Base-by-base conservation (phyloP, 2,113 vertebrate species). In the Nyctibius bracteatus region DNA sequence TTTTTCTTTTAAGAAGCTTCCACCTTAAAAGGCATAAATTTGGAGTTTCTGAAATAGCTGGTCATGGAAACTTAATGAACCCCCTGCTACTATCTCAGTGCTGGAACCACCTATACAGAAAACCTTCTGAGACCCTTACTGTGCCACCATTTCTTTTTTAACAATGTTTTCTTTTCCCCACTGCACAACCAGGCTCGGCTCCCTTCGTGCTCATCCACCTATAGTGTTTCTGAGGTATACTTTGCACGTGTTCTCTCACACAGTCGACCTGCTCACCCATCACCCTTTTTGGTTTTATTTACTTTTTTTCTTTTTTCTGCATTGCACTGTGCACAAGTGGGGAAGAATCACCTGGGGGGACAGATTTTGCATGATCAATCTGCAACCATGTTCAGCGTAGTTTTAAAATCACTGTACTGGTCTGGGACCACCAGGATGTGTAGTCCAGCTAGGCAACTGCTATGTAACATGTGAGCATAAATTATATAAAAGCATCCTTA, bases 221-320 rank as follows among this genome's bases (percentile, higher is more conserved):
- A 99, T 99, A 99, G 99, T 99, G 99, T 99, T 99, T 99, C 99
- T 98, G 99, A 99, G 99, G 99, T 99, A 99, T 98, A 99, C 97
- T 98, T 99, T 99, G 99, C 99, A 99, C 98, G 99, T 98, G 97
- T 99, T 98, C 98, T 98, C 92, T 97, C 98, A 97, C 96, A 91
- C 97, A 96, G 94, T 97, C 94, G 95, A 96, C 97, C 98, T 96
- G 95, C 97, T 97, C 94, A 59, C 97, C 96, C 97, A 94, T 98
- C 97, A 98, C 97, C 91, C 97, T 97, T 97, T 95, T 94, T 90
- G 35, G 22, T 87, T 95, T 94, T 84, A 46, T 97, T 98, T 96
- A 63, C 92, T 92, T 96, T 89, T 89, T 92, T 73, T 90, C 83
- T 95, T 97, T 88, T 97, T 31, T 98, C 98, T 98, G 97, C 98